phyloP scores from a whole-genome alignment of 64 coral and sea anemone genomes.

The Cladopsammia gracilis region DNA sequence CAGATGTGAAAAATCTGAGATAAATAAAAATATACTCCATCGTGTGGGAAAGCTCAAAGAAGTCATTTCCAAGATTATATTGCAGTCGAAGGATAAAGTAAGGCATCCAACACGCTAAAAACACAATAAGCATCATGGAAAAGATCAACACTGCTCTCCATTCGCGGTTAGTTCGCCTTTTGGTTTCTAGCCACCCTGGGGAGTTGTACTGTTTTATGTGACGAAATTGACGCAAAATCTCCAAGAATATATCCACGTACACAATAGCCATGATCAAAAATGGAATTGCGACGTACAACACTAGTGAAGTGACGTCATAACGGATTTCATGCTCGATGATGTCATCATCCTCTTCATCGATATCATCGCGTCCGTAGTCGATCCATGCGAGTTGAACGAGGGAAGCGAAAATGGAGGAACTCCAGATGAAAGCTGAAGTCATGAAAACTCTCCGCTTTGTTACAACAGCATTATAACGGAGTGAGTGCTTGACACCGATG shows the following conservation, averaged over 20 bases:
- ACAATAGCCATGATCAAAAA: conserved; percentile 52
- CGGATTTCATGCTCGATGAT: conserved; percentile 45
- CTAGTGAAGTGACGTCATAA: conserved; percentile 60
- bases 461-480: conserved; percentile 69
- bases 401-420: conserved; percentile 39
- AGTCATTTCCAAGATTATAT: conserved; percentile 63
- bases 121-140: conserved; percentile 51
- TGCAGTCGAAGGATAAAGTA: conserved; percentile 61
- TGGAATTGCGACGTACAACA: conserved; percentile 46
- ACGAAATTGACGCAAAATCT: conserved; percentile 61
- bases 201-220: conserved; percentile 61
- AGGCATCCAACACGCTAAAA: conserved; percentile 62
- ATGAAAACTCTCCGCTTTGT: conserved; percentile 25
- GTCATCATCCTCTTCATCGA: conserved; percentile 34
- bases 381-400: conserved; percentile 69
- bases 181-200: conserved; percentile 34
- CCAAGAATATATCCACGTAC: conserved; percentile 60
- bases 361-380: conserved; percentile 3
- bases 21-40: conserved; percentile 66
- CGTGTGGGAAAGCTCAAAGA: conserved; percentile 42
- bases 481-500: conserved; percentile 67
- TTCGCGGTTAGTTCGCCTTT: conserved; percentile 22
- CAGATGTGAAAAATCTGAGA: conserved; percentile 60
- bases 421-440: conserved; percentile 37
- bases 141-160: conserved; percentile 70